Base-by-base conservation (phyloP, 2,888 invertebrate genomes). In the Epirrhoe tristata region DNA sequence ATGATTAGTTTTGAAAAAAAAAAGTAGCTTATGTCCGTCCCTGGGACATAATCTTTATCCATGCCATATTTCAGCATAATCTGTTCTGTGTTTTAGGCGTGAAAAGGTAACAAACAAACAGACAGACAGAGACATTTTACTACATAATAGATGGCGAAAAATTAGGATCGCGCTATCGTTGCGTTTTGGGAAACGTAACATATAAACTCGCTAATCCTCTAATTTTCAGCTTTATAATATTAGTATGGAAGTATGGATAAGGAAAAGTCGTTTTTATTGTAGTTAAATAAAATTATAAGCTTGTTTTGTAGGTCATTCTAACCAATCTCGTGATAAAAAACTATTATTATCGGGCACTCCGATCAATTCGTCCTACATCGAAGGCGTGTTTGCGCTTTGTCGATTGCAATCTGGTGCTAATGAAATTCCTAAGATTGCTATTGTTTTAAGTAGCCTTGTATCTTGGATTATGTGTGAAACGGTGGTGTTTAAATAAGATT, bases 351-450 rank as follows among this genome's bases (percentile, higher is more conserved):
- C 53, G 52, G 51, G 32, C 24, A 57, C 60, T 60, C 52, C 56
- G 57, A 65, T 59, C 59, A 17, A 59, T 65, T 60, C 43, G 59
- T 51, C 32, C n/a, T 46, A 64, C 34, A 65, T 60, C 59, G 55
- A 52, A 34, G 55, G 60, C 50, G 31, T 7, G 48, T 48, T 16
- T 48, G 39, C 56, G 65, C 52, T 52, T 50, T 60, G 65, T 66
- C 56, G 52, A 66, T 65, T 55, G 36, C 64, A 51, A 16, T 24
- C 51, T 59, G 36, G 32, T 59, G 50, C 55, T 60, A 60, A 66
- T 60, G 46, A 60, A 60, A 60, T 60, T 57, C 60, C 52, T 52
- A 6, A 24, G 4, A 6, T 66, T 66, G 17, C 39, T 56, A 55
- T 60, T 65, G 56, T 60, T 65, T 48, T 57, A 50, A 17, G 48